A percentile compares a stretch with the other conserved stretches of the same genome.
Evolutionary conservation across 1,140 invertebrate species (phyloP).

Genomic region (Anthonomus grandis): DNA sequence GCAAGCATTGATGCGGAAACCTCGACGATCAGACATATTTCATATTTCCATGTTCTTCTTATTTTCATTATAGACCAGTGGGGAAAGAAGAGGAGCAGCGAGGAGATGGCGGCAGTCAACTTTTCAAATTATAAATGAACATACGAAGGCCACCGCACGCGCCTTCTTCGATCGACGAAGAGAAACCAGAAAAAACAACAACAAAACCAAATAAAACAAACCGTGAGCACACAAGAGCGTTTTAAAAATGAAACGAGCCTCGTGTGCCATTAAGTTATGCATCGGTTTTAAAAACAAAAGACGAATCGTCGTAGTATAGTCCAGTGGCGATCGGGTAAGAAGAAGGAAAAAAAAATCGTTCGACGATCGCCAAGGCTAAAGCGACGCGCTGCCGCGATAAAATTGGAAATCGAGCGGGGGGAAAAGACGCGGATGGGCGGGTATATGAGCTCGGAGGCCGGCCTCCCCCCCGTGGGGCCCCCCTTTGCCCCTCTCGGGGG

Average conservation of each 20-base stretch:
- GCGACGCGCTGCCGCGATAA: slow-evolving; percentile 22
- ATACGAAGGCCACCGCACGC: slow-evolving; percentile 23
- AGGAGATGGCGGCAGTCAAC: no score
- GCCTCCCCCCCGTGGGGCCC: slow-evolving; percentile 1
- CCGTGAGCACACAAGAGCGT: neutral
- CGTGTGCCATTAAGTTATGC: neutral
- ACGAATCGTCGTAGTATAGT: neutral
- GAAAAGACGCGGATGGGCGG: slow-evolving; percentile 21
- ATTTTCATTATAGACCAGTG: no score
- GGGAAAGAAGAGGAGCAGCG: no score
- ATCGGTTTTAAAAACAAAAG: slow-evolving; percentile 5
- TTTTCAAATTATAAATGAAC: slow-evolving; percentile 17
- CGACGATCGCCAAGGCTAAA: slow-evolving; percentile 17
- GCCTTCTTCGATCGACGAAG: slow-evolving; percentile 19
- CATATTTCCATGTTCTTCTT: no score
- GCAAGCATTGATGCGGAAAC: no score
- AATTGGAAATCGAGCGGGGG: slow-evolving; percentile 21
- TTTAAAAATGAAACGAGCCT: neutral
- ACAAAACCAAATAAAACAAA: neutral
- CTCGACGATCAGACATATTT: no score
- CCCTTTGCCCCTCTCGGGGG: slow-evolving; percentile 9
- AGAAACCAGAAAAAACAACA: slow-evolving; percentile 1
- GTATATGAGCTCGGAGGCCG: slow-evolving; percentile 18
- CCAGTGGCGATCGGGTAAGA: neutral
- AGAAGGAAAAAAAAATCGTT: slow-evolving; percentile 1